Evolutionary conservation across 2,888 invertebrate genomes (phyloP), one percentile per base, ranked within the genome.

Genomic region (Eudemis profundana): DNA sequence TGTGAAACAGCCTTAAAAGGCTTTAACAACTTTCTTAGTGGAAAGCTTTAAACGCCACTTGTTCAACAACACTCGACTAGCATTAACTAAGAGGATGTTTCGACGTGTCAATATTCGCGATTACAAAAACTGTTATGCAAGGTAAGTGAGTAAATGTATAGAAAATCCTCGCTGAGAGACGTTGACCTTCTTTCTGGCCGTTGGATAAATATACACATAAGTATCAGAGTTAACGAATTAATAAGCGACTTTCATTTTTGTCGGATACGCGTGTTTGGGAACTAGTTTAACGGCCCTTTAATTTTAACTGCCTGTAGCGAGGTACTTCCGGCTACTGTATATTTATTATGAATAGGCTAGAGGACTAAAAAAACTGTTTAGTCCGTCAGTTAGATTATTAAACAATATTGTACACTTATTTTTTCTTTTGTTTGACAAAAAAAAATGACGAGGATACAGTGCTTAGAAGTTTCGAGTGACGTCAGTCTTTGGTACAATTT

Each of bases 41-140:
- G 80, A 85, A 84, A 84, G 83, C 78, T 80, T 74, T 75, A 74
- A 80, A 81, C 77, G 78, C 70, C 72, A 81, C 78, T 78, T 78
- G 81, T 74, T 81, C 72, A 74, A 67, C 66, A 77, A 69, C 75
- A 78, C 73, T 73, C 67, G 66, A 63, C 44, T 50, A 57, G 56
- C 40, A 49, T 50, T 57, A 42, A 50, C 40, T 68, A 68, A 67
- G 74, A 74, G 73, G 70, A 65, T 67, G 69, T 70, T 60, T 69
- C 67, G 53, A 40, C 57, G 53, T 69, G 74, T 76, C 72, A 76
- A 75, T 70, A 75, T 72, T 73, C 69, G 59, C 69, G 68, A 54
- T 68, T 63, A 70, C 70, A 71, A 68, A 70, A 47, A 53, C 66
- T 63, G 68, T 67, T 69, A 68, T 66, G 69, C 29, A 61, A 62